These are phyloP conservation scores for Toxotes jaculatrix DNA, from an alignment of 2,113 vertebrate species.

Conservation along the genomic window DNA sequence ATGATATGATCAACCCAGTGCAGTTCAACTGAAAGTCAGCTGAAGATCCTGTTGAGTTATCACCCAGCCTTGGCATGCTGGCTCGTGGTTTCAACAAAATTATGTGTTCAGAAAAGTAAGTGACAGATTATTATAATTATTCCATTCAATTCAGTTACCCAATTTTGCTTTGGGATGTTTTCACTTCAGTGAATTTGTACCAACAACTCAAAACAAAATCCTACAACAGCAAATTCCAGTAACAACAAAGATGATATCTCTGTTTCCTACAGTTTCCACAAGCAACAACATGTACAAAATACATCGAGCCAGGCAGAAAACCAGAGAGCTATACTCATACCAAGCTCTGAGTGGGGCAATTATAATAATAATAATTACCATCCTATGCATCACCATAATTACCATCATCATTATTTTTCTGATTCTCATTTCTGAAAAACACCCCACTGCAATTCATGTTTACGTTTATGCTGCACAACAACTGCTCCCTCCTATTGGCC, in stretches of 20 bases:
- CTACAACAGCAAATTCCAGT: not conserved
- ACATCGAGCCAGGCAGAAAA: not conserved
- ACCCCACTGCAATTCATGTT: not conserved
- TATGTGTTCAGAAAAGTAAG: not conserved
- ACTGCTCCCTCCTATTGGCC: not conserved
- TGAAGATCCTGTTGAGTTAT: too few relatives aligned
- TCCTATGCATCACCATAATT: not conserved
- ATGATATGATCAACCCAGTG: not conserved
- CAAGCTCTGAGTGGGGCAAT: not conserved
- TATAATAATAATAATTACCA: conserved; percentile 6
- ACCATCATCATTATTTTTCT: not conserved
- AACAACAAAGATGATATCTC: conserved; percentile 9
- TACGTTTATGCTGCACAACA: not conserved
- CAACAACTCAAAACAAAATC: not conserved
- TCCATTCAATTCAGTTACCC: not conserved
- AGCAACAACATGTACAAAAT: conserved; percentile 18
- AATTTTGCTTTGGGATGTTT: not conserved
- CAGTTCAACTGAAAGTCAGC: not conserved
- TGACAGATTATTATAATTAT: not conserved
- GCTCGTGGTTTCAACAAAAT: not conserved
- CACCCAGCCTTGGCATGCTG: not conserved
- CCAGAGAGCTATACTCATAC: not conserved
- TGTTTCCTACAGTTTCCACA: not conserved
- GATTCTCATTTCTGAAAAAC: conserved; percentile 6
- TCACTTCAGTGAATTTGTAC: not conserved